These are phyloP conservation scores for Patella caerulea DNA, from an alignment of 2,888 invertebrate species.

Conservation along the genomic window DNA sequence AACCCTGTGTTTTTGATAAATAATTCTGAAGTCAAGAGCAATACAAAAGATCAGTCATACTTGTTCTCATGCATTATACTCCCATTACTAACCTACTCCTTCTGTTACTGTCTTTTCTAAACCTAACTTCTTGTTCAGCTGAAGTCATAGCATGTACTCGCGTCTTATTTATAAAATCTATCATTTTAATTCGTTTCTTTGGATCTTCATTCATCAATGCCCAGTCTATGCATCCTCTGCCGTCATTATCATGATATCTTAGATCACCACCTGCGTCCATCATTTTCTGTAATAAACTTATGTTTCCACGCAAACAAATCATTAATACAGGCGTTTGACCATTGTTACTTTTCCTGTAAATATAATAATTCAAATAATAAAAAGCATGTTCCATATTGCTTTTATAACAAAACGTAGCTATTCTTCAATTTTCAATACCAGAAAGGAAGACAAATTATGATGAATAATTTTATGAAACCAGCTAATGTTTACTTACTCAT, in stretches of 20 bases:
- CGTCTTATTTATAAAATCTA: slow-evolving; percentile 66
- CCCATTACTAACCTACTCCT: too few relatives aligned
- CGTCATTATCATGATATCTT: slow-evolving; percentile 70
- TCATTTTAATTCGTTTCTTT: slow-evolving; percentile 58
- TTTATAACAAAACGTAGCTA: neutral
- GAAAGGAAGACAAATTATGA: too few relatives aligned
- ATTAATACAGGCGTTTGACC: slow-evolving; percentile 72
- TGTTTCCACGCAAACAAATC: slow-evolving; percentile 69
- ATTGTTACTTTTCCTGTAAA: slow-evolving; percentile 63
- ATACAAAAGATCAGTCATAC: too few relatives aligned
- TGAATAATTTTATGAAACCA: too few relatives aligned
- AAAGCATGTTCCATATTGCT: neutral
- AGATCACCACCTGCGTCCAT: slow-evolving; percentile 72
- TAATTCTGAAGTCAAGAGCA: too few relatives aligned
- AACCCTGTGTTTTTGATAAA: too few relatives aligned
- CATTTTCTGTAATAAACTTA: slow-evolving; percentile 65
- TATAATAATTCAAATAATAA: slow-evolving; percentile 5
- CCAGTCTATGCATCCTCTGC: slow-evolving; percentile 68
- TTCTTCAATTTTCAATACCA: neutral
- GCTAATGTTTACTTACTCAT: slow-evolving; percentile 58
- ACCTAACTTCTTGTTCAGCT: slow-evolving; percentile 45
- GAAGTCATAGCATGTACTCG: slow-evolving; percentile 63
- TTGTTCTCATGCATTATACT: too few relatives aligned
- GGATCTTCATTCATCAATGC: slow-evolving; percentile 54
- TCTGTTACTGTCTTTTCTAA: slow-evolving; percentile 25